These are phyloP conservation scores for Zaprionus obscuricornis DNA, from an alignment of 2,888 invertebrate species.

Conservation along the genomic window DNA sequence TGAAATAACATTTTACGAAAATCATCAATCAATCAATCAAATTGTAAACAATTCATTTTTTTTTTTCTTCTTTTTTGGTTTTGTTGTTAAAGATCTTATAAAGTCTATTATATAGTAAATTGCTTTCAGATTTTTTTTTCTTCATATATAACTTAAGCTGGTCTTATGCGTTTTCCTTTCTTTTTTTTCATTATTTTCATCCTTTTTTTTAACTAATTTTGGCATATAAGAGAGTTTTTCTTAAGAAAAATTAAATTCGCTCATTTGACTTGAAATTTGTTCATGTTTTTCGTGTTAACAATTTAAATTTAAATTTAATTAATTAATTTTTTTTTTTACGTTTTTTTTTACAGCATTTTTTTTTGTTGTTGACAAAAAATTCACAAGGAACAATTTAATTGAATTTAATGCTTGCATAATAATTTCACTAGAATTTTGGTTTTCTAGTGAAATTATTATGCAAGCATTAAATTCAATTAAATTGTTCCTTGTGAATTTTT, in stretches of 20 bases:
- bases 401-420: no score
- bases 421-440: no score
- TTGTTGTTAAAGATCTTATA: constrained; percentile 39
- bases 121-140: constrained; percentile 59
- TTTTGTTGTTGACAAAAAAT: constrained; percentile 10
- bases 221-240: constrained; percentile 46
- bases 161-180: constrained; percentile 27
- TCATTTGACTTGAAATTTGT: constrained; percentile 51
- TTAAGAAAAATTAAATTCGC: constrained; percentile 71
- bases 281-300: constrained; percentile 34
- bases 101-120: constrained; percentile 73
- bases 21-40: constrained; percentile 42
- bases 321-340: constrained; percentile 1
- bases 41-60: constrained; percentile 12
- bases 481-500: constrained; percentile 41
- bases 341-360: constrained; percentile 14
- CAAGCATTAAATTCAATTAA: no score
- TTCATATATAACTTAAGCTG: constrained; percentile 39
- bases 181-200: no score
- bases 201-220: constrained; percentile 49
- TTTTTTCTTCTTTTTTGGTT: not conserved
- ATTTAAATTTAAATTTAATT: constrained; percentile 30
- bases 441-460: no score
- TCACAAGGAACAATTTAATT: constrained; percentile 41
- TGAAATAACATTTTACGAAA: constrained; percentile 48